Evolutionary conservation across 2,797 vertebrate species (phyloP).

Genomic region (Arnoldichthys spilopterus): DNA sequence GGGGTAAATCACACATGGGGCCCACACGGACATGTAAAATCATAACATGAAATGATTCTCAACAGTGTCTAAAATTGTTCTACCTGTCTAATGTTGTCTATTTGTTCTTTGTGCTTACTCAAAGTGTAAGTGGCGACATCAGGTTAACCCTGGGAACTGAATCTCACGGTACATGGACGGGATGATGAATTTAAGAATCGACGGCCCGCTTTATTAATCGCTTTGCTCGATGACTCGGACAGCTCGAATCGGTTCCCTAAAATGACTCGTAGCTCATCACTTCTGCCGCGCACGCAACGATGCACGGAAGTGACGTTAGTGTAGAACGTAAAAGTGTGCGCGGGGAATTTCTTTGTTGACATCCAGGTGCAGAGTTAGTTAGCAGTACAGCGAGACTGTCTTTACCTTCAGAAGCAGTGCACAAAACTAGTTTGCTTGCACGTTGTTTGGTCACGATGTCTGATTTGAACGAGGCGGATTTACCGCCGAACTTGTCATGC

Average conservation of each 20-base stretch:
- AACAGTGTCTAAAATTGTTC: too few species aligned
- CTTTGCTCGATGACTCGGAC: not conserved
- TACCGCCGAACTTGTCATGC: conserved; percentile 60
- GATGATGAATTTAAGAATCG: not conserved
- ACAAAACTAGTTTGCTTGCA: not conserved
- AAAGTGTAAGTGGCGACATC: too few species aligned
- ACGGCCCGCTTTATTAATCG: not conserved
- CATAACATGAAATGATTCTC: too few species aligned
- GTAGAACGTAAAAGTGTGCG: conserved; percentile 46
- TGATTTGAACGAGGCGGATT: conserved; percentile 57
- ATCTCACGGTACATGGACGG: not conserved
- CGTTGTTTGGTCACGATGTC: conserved; percentile 59
- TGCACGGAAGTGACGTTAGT: not conserved
- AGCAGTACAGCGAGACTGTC: too few species aligned
- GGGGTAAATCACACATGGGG: too few species aligned
- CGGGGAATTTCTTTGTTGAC: conserved; percentile 60
- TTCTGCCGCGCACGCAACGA: not conserved
- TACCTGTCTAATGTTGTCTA: too few species aligned
- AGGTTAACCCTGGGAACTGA: not conserved
- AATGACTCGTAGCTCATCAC: not conserved
- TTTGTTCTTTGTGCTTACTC: not conserved
- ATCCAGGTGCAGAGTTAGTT: not conserved
- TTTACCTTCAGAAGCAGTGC: not conserved
- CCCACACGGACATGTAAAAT: too few species aligned
- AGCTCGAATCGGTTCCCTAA: not conserved